Evolutionary conservation across 1,140 invertebrate species (phyloP).

Genomic region (Campoletis sonorensis): DNA sequence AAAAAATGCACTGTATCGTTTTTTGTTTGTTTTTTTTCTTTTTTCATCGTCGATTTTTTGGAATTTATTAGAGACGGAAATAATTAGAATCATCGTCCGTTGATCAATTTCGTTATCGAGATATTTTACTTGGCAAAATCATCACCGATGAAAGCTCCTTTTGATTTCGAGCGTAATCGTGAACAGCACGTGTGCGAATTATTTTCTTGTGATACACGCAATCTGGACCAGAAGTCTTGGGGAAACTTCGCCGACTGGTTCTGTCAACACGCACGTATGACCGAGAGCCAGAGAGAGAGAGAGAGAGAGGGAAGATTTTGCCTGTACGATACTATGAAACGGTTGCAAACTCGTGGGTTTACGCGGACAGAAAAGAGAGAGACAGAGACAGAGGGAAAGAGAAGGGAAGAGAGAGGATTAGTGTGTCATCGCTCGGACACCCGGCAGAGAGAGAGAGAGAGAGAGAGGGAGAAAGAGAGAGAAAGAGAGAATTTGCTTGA

Average conservation of each 20-base stretch:
- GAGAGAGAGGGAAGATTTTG: neutral
- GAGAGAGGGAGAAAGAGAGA: constrained; percentile 54
- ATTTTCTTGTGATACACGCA: constrained; percentile 11
- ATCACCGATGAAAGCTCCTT: neutral
- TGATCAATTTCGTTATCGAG: neutral
- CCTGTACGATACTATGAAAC: constrained; percentile 11
- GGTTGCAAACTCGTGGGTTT: constrained; percentile 15
- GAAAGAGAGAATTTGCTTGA: constrained; percentile 52
- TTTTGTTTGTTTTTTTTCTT: no score
- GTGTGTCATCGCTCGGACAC: constrained; percentile 72
- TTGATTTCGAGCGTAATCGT: neutral
- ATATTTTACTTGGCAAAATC: no score
- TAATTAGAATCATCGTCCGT: no score
- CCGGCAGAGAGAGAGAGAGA: constrained; percentile 50
- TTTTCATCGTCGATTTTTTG: no score
- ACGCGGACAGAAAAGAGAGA: neutral
- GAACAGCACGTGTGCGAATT: neutral
- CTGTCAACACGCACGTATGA: neutral
- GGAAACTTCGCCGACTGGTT: constrained; percentile 11
- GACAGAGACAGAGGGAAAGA: constrained; percentile 50
- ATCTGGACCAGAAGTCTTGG: neutral
- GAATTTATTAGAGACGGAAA: no score
- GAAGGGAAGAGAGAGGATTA: constrained; percentile 67
- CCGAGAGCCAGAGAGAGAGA: neutral
- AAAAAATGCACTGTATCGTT: no score